Percentiles rank a stretch among this genome's conserved stretches.
phyloP scores from a whole-genome alignment of 2,888 invertebrate species.

The Napeogenes inachia region DNA sequence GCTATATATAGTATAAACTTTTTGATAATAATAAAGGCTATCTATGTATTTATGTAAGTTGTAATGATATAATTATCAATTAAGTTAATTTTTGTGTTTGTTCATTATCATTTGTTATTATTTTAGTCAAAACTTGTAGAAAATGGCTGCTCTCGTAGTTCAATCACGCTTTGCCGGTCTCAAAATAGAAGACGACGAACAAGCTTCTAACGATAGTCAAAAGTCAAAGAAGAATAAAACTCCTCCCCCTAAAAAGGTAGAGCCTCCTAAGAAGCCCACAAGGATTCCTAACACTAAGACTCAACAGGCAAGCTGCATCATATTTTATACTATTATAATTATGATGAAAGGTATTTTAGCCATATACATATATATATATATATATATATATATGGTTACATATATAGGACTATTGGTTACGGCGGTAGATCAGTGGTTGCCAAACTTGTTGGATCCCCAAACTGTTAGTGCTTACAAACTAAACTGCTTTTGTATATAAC shows the following conservation, averaged over 20 bases:
- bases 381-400: no score
- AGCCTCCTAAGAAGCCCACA: slow-evolving; percentile 54
- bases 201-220: slow-evolving; percentile 48
- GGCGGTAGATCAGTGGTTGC: no score
- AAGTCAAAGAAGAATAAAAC: slow-evolving; percentile 64
- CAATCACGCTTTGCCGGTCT: slow-evolving; percentile 86
- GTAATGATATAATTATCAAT: neutral
- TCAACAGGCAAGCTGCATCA: neutral
- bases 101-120: slow-evolving; percentile 5
- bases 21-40: no score
- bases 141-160: slow-evolving; percentile 81
- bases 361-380: no score
- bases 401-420: no score
- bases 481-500: slow-evolving; percentile 11
- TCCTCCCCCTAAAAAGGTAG: slow-evolving; percentile 47
- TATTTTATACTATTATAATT: slow-evolving; percentile 12
- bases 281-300: slow-evolving; percentile 51
- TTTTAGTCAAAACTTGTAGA: slow-evolving; percentile 22
- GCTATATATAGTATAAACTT: neutral
- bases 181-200: slow-evolving; percentile 84
- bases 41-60: no score
- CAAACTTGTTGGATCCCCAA: no score
- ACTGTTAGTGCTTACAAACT: no score
- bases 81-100: slow-evolving; percentile 1
- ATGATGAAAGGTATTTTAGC: no score